Evolutionary conservation across 2,888 invertebrate genomes (phyloP), one percentile per base, ranked within the genome.

Genomic region (Cecidostiba fungosa): DNA sequence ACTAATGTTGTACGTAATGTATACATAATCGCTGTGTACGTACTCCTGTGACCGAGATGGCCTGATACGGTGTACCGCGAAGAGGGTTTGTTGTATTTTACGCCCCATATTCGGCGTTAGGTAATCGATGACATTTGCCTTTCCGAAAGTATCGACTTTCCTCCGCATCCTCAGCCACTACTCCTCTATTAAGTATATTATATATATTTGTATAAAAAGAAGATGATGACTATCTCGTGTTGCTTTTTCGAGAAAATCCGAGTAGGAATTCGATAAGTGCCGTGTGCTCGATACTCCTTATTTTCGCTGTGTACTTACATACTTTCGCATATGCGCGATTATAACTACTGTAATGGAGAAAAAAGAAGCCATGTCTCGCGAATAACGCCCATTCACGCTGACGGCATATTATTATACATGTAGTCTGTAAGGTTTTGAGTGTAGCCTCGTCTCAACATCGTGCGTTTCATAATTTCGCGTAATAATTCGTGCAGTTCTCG

Each of bases 121-220:
- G 47, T 78, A 59, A 81, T 62, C 62, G 43, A 74, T 39, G 6
- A 43, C n/a, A 66, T 74, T 26, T 66, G 81, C 62, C 29, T 43
- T 66, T 39, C n/a, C 54, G 5, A 29, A 62, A 66, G 26, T 81
- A 81, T 81, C 62, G 62, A 81, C 74, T 62, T 74, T 74, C 39
- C 43, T 70, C 23, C 12, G 43, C 16, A 32, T 26, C 32, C 6
- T 10, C 10, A 47, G 4, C 6, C 3, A 66, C 26, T n/a, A 29
- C 16, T 70, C 29, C 19, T 29, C 50, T 70, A 0, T 80, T 73
- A 43, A 43, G 43, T 43, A 2, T 8, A 36, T 32, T 43, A 32
- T n/a, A n/a, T n/a, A n/a, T n/a, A n/a, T n/a, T n/a, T n/a, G n/a
- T n/a, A n/a, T n/a, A n/a, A n/a, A n/a, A 6, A 70, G 47, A 3